phyloP scores from a whole-genome alignment of 1,140 invertebrate genomes.

The Drosophila pectinifera region DNA sequence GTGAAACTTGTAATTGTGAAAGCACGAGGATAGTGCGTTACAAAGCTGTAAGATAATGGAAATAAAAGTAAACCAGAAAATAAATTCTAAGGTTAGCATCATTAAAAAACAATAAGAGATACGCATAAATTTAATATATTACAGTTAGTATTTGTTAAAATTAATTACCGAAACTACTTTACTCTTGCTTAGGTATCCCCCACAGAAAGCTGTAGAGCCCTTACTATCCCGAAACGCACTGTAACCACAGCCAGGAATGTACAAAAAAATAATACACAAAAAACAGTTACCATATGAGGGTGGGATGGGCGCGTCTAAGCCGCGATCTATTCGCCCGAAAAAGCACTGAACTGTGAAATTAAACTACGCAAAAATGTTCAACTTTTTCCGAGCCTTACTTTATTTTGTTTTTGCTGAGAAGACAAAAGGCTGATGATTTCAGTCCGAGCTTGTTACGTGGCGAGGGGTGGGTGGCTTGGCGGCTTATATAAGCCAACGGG shows the following conservation, averaged over 20 bases:
- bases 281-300: slow-evolving; percentile 33
- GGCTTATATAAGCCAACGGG: slow-evolving; percentile 37
- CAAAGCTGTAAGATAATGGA: neutral
- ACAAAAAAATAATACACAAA: slow-evolving; percentile 1
- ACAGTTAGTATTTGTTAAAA: neutral
- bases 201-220: too few relatives aligned
- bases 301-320: slow-evolving; percentile 73
- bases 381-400: slow-evolving; percentile 22
- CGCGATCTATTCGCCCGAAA: slow-evolving; percentile 58
- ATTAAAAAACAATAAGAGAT: neutral
- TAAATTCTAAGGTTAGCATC: neutral
- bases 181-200: neutral
- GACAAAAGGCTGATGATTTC: slow-evolving; percentile 47
- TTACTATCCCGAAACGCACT: neutral
- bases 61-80: neutral
- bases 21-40: slow-evolving; percentile 19
- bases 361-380: slow-evolving; percentile 60
- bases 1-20: slow-evolving; percentile 58
- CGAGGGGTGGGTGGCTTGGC: neutral
- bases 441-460: slow-evolving; percentile 20
- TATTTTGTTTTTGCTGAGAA: slow-evolving; percentile 2
- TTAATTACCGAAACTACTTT: neutral
- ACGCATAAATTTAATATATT: neutral
- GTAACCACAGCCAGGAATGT: slow-evolving; percentile 15
- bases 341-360: slow-evolving; percentile 80